phyloP scores from a whole-genome alignment of 2,888 invertebrate species.

The Cerceris ruficornis region DNA sequence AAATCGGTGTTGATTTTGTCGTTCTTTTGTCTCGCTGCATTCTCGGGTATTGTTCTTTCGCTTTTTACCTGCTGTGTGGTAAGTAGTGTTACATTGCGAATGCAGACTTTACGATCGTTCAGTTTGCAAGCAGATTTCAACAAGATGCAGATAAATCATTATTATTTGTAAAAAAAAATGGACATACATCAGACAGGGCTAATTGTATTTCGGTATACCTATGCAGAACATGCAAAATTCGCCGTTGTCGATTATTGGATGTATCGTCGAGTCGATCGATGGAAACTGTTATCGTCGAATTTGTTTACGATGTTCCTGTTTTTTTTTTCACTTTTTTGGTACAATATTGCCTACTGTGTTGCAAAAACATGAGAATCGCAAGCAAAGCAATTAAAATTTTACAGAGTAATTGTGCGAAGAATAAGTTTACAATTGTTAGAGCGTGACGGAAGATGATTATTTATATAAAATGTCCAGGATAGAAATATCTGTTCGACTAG shows the following conservation, averaged over 20 bases:
- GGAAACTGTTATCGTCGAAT: not conserved
- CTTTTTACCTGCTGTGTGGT: not conserved
- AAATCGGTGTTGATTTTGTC: not conserved
- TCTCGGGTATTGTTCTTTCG: not conserved
- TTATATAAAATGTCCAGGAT: too few species aligned
- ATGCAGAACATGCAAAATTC: conserved; percentile 47
- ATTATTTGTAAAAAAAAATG: conserved; percentile 27
- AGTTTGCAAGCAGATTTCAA: conserved; percentile 40
- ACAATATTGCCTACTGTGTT: conserved; percentile 4
- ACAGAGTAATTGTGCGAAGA: conserved; percentile 15
- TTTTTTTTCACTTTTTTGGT: not conserved
- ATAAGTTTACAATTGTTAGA: conserved; percentile 2
- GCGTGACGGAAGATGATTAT: conserved; percentile 17
- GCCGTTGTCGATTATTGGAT: not conserved
- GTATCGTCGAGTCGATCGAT: not conserved
- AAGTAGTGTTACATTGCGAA: not conserved
- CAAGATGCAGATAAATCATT: conserved; percentile 49
- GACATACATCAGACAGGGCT: conserved; percentile 4
- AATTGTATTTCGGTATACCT: conserved; percentile 2
- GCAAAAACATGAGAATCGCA: conserved; percentile 12
- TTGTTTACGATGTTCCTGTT: not conserved
- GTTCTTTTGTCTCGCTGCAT: not conserved
- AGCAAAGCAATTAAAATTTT: conserved; percentile 16
- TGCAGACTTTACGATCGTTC: conserved; percentile 10
- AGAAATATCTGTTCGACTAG: too few species aligned